Percentiles rank a stretch among this genome's conserved stretches.
These are phyloP conservation scores for Plecturocebus donacophilus DNA, from an alignment of 2,113 vertebrate species.

Conservation along the genomic window DNA sequence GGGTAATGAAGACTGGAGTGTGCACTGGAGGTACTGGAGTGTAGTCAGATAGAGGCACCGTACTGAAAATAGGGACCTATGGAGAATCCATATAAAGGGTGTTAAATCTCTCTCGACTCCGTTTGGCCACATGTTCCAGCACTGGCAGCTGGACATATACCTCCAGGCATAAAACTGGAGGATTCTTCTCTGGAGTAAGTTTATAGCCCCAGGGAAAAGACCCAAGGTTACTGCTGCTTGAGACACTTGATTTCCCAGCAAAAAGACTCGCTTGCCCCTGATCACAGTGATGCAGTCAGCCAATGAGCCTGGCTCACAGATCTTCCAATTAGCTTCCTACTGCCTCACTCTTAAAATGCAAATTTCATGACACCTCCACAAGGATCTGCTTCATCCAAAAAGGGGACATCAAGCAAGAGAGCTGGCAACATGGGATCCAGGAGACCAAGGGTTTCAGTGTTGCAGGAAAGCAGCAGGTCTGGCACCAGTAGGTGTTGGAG, in stretches of 20 bases:
- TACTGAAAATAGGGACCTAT: not conserved
- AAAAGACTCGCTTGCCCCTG: not conserved
- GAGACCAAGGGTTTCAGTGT: not conserved
- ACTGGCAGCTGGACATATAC: not conserved
- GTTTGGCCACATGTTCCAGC: not conserved
- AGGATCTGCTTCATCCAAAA: not conserved
- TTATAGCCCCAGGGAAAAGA: not conserved
- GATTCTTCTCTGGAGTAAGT: not conserved
- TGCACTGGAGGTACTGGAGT: not conserved
- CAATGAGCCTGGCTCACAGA: not conserved
- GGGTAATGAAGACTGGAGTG: not conserved
- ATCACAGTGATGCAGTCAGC: fast-evolving
- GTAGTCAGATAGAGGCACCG: too few relatives aligned
- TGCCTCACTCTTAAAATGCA: not conserved
- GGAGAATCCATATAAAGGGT: not conserved
- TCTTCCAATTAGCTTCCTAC: not conserved
- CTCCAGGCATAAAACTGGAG: not conserved
- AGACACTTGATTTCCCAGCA: not conserved
- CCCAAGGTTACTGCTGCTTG: not conserved
- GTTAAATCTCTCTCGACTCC: not conserved
- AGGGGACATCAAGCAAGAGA: not conserved
- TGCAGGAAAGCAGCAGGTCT: not conserved
- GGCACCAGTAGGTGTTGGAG: too few relatives aligned
- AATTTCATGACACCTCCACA: not conserved
- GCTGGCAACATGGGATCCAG: not conserved